A percentile compares a stretch with the other conserved stretches of the same genome.
These are phyloP conservation scores for Otus sunia DNA, from an alignment of 2,113 vertebrate species.

Conservation along the genomic window DNA sequence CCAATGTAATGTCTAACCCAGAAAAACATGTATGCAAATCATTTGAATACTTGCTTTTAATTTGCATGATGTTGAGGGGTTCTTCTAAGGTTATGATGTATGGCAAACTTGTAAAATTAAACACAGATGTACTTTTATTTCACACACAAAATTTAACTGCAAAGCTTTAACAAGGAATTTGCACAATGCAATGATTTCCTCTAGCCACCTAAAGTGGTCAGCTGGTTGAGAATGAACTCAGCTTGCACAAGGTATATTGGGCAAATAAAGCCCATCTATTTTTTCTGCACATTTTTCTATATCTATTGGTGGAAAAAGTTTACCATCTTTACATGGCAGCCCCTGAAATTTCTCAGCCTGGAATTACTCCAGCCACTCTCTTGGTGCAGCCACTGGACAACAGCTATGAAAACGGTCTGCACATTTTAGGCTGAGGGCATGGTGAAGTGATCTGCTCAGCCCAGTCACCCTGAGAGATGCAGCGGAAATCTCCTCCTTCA, in stretches of 20 bases:
- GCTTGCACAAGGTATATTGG: background rate
- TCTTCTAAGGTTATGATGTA: slow-evolving; percentile 55
- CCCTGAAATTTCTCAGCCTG: background rate
- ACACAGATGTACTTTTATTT: slow-evolving; percentile 58
- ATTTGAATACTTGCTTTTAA: slow-evolving; percentile 58
- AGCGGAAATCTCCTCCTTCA: background rate
- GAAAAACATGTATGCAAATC: slow-evolving; percentile 63
- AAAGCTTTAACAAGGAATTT: slow-evolving; percentile 24
- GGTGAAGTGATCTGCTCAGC: background rate
- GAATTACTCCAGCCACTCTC: background rate
- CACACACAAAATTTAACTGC: slow-evolving; percentile 29
- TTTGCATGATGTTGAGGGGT: slow-evolving; percentile 56
- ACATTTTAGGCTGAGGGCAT: background rate
- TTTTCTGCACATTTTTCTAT: background rate
- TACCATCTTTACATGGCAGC: background rate
- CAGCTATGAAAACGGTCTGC: background rate
- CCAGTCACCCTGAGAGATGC: background rate
- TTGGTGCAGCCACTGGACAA: background rate
- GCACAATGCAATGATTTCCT: slow-evolving; percentile 18
- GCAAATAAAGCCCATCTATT: background rate
- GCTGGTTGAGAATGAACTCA: background rate
- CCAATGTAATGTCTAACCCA: slow-evolving; percentile 48
- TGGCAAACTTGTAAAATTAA: slow-evolving; percentile 36
- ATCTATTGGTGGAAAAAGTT: background rate
- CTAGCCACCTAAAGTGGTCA: slow-evolving; percentile 22